Percentiles rank a stretch among this genome's conserved stretches.
These are phyloP conservation scores for Pammene aurita DNA, from an alignment of 2,888 invertebrate genomes.

Conservation along the genomic window DNA sequence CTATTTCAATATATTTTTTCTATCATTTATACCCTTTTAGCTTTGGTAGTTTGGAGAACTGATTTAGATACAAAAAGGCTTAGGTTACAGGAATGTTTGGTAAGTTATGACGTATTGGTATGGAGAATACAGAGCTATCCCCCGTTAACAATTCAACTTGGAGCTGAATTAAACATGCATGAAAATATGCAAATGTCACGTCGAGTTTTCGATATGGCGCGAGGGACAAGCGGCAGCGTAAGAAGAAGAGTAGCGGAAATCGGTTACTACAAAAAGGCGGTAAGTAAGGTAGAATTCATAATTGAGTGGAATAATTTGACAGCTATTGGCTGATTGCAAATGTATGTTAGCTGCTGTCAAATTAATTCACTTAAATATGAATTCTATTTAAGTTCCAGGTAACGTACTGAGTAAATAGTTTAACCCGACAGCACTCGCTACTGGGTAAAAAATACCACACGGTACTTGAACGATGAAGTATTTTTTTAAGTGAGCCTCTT, in stretches of 20 bases:
- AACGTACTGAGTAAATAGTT: too few species aligned
- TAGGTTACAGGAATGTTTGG: neutral
- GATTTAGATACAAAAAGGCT: neutral
- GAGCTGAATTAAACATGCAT: conserved; percentile 47
- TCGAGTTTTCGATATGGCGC: conserved; percentile 33
- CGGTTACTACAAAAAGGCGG: neutral
- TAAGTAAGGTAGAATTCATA: neutral
- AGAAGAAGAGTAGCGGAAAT: conserved; percentile 41
- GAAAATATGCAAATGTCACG: conserved; percentile 48
- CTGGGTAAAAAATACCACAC: too few species aligned
- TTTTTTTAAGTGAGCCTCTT: too few species aligned
- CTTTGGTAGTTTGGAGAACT: neutral
- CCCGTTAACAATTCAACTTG: conserved; percentile 25
- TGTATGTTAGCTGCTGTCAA: too few species aligned
- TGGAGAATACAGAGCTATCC: neutral
- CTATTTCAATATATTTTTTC: neutral
- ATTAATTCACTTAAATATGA: too few species aligned
- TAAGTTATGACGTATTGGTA: neutral
- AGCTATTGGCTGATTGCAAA: too few species aligned
- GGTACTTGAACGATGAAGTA: too few species aligned
- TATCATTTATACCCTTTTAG: neutral
- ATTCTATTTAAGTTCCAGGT: too few species aligned
- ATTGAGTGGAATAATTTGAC: too few species aligned
- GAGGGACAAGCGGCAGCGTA: conserved; percentile 38
- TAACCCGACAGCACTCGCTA: too few species aligned